A percentile compares a stretch with the other conserved stretches of the same genome.
Conservation (phyloP, 92 coral and sea anemone genomes). For the Palythoa grandiflora region DNA sequence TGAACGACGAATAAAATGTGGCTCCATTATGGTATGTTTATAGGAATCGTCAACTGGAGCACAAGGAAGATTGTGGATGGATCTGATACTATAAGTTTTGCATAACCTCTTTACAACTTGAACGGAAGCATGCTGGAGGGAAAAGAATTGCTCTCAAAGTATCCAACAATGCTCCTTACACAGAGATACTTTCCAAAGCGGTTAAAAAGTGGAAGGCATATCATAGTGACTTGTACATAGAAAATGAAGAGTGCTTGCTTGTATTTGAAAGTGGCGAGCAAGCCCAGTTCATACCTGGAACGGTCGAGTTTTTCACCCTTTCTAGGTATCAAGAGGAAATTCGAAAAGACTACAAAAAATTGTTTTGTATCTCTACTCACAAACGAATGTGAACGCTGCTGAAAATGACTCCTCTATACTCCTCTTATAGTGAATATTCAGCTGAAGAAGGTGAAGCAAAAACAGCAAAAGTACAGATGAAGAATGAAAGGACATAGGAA, state of each 20-base stretch:
- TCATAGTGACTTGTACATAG: conserved; percentile 58
- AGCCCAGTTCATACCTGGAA: conserved; percentile 75
- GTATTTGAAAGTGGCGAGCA: conserved; percentile 66
- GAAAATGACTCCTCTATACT: no score
- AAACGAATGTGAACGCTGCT: no score
- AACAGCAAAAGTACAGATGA: no score
- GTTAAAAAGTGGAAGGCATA: conserved; percentile 68
- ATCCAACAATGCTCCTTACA: conserved; percentile 69
- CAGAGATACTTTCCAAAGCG: conserved; percentile 49
- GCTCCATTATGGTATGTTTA: no score
- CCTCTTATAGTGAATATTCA: no score
- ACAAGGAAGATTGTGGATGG: no score
- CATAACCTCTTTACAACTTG: no score
- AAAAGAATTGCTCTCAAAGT: conserved; percentile 61
- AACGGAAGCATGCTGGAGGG: not conserved
- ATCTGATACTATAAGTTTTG: no score
- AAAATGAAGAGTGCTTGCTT: conserved; percentile 57
- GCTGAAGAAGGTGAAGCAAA: no score
- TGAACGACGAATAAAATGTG: not conserved
- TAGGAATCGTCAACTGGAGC: no score
- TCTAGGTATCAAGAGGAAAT: conserved; percentile 66
- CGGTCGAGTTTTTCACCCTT: conserved; percentile 73
- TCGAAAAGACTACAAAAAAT: conserved; percentile 77
- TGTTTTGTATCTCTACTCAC: conserved; percentile 62
- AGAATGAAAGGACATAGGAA: not conserved